Conservation (phyloP, 1,140 invertebrate species). For the Ips nitidus region DNA sequence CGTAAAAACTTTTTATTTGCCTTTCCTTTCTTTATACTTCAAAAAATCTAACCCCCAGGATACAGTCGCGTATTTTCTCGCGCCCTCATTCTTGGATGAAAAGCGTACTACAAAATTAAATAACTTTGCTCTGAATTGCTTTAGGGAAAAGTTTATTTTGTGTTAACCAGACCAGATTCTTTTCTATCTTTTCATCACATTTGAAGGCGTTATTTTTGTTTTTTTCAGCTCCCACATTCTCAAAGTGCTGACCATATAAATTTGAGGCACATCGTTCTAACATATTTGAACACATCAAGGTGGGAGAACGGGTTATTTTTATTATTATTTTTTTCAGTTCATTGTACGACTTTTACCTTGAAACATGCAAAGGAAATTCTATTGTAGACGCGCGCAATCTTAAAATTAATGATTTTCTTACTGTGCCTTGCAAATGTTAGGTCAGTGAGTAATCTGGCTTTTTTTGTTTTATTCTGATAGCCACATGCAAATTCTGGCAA, state of each 20-base stretch:
- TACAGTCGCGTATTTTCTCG: no score
- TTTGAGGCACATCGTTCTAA: neutral
- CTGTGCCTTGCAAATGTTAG: slow-evolving; percentile 23
- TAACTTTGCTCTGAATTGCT: no score
- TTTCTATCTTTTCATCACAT: no score
- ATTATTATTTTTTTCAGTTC: slow-evolving; percentile 9
- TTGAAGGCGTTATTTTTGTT: neutral
- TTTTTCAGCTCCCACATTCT: neutral
- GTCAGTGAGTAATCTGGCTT: neutral
- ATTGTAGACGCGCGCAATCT: slow-evolving; percentile 22
- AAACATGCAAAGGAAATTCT: slow-evolving; percentile 18
- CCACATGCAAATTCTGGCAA: no score
- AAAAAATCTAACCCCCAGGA: no score
- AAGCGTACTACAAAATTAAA: no score
- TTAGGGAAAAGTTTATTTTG: no score
- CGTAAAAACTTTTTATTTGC: no score
- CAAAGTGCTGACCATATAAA: neutral
- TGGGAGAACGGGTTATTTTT: slow-evolving; percentile 18
- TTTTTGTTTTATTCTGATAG: no score
- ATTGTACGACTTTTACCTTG: slow-evolving; percentile 24
- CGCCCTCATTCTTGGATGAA: no score
- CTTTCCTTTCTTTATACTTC: no score
- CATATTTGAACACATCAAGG: neutral
- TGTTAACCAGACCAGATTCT: no score
- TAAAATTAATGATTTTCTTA: slow-evolving; percentile 30